Evolutionary conservation across 2,113 vertebrate genomes (phyloP).

Genomic region (Grus americana): DNA sequence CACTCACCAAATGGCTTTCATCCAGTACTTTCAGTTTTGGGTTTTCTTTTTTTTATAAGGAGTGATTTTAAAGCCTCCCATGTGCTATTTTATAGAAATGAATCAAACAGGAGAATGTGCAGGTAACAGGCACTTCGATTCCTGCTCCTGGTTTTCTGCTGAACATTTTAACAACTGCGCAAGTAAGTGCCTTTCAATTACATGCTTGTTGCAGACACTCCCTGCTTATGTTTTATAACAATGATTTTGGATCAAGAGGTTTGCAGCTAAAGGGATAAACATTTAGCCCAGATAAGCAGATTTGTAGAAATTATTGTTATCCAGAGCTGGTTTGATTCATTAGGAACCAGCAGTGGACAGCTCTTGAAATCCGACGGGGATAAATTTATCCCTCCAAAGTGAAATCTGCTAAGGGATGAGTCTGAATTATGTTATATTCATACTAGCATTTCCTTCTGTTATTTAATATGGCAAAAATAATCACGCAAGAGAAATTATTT

Average conservation of each 20-base stretch:
- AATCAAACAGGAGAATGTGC: neutral
- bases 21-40: neutral
- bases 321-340: constrained; percentile 15
- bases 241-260: constrained; percentile 19
- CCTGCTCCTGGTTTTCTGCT: neutral
- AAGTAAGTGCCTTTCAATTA: constrained; percentile 55
- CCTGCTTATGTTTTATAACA: constrained; percentile 14
- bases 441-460: neutral
- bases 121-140: neutral
- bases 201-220: constrained; percentile 4
- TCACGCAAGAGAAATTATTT: neutral
- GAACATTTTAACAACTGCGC: neutral
- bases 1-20: neutral
- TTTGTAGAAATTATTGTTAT: constrained; percentile 58
- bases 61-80: neutral
- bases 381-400: constrained; percentile 39
- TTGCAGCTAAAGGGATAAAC: constrained; percentile 55
- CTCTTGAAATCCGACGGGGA: constrained; percentile 36
- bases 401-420: constrained; percentile 31
- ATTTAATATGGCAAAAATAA: neutral
- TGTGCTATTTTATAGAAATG: neutral
- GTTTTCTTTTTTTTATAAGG: neutral
- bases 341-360: constrained; percentile 38
- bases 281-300: constrained; percentile 56
- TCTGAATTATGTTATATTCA: constrained; percentile 31